Conservation (phyloP, 2,797 vertebrate species). For the Glyptemys insculpta region DNA sequence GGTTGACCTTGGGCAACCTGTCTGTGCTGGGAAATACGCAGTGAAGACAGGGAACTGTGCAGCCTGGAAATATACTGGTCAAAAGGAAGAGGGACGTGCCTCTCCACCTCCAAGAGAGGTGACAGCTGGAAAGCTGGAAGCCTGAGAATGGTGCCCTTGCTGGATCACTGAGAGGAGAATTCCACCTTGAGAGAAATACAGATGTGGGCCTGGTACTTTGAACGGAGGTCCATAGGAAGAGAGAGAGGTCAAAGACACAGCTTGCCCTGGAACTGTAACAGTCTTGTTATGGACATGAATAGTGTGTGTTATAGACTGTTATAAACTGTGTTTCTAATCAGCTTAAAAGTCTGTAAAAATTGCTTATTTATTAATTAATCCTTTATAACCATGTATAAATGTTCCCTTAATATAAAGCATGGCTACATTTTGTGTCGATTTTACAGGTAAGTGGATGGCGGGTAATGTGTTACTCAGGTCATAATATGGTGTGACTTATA, state of each 20-base stretch:
- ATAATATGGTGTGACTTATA: background rate
- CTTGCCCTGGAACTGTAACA: background rate
- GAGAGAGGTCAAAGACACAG: background rate
- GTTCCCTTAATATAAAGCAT: background rate
- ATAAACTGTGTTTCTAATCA: background rate
- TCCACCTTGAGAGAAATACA: slow-evolving; percentile 25
- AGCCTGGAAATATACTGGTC: too few species aligned
- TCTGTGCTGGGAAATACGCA: too few species aligned
- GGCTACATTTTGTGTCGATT: background rate
- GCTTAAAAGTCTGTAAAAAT: background rate
- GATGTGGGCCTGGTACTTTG: background rate
- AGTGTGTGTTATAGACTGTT: background rate
- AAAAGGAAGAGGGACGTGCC: too few species aligned
- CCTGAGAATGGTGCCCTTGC: too few species aligned
- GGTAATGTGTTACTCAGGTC: background rate
- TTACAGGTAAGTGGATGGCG: background rate
- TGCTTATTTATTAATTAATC: background rate
- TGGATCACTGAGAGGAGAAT: background rate
- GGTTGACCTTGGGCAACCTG: too few species aligned
- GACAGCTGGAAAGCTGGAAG: too few species aligned
- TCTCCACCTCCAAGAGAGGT: too few species aligned
- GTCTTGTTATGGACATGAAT: background rate
- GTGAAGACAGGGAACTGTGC: too few species aligned
- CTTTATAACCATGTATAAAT: background rate
- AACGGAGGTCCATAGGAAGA: background rate